These are phyloP conservation scores for Epirrhoe alternata DNA, from an alignment of 2,888 invertebrate species.

Conservation along the genomic window DNA sequence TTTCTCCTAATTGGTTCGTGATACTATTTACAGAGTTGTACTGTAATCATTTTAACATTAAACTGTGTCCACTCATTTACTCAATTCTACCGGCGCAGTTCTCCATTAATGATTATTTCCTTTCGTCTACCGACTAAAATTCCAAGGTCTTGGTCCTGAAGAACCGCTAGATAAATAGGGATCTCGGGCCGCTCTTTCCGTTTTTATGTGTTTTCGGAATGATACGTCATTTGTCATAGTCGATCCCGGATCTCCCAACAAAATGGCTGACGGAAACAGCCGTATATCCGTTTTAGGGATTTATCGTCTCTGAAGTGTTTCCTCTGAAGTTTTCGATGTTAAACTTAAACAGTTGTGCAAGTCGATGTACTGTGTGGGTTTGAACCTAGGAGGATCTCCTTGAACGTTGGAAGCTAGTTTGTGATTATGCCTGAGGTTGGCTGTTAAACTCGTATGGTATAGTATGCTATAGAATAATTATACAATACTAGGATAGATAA, in stretches of 20 bases:
- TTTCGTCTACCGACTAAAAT: slow-evolving; percentile 10
- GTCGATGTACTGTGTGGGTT: slow-evolving; percentile 24
- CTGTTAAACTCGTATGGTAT: background rate
- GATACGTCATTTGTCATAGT: slow-evolving; percentile 60
- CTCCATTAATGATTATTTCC: slow-evolving; percentile 13
- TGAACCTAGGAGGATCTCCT: slow-evolving; percentile 12
- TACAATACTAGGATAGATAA: background rate
- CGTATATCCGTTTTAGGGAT: slow-evolving; percentile 34
- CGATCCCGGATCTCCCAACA: slow-evolving; percentile 44
- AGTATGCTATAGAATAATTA: background rate
- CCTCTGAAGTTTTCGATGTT: background rate
- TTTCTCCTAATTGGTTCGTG: background rate
- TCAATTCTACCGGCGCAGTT: background rate
- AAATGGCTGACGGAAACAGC: slow-evolving; percentile 34
- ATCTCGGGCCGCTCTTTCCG: slow-evolving; percentile 44
- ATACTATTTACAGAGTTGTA: background rate
- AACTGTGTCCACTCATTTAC: background rate
- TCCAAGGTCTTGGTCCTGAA: slow-evolving; percentile 34
- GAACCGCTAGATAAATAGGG: slow-evolving; percentile 51
- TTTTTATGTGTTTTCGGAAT: slow-evolving; percentile 55
- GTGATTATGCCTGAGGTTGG: background rate
- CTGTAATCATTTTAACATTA: background rate
- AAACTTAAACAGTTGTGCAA: slow-evolving; percentile 1
- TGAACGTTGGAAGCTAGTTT: background rate
- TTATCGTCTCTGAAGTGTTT: slow-evolving; percentile 3